Evolutionary conservation across 2,797 vertebrate species (phyloP).

Genomic region (Anguilla megastoma): DNA sequence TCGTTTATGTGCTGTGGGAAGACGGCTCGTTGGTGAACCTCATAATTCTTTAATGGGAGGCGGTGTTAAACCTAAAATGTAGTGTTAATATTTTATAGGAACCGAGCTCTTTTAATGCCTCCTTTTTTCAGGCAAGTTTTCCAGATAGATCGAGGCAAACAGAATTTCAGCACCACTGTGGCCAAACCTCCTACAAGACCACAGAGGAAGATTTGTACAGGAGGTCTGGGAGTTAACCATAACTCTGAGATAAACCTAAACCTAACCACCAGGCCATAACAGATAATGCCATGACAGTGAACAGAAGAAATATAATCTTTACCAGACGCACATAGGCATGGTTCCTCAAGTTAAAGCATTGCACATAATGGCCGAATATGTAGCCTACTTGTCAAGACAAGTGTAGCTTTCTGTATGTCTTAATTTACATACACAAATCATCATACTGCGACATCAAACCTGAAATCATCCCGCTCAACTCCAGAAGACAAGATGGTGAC

Average conservation of each 20-base stretch:
- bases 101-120: background rate
- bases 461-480: background rate
- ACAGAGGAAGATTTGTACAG: background rate
- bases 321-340: background rate
- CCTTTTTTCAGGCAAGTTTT: background rate
- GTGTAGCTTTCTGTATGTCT: background rate
- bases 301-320: background rate
- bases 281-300: background rate
- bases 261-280: background rate
- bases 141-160: background rate
- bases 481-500: too few relatives aligned
- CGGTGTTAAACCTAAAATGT: slow-evolving; percentile 3
- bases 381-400: background rate
- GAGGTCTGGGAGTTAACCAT: background rate
- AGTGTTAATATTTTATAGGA: background rate
- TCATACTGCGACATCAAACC: background rate
- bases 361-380: background rate
- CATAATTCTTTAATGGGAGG: slow-evolving; percentile 13
- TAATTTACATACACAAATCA: background rate
- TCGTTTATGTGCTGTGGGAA: background rate
- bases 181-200: background rate
- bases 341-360: background rate
- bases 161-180: slow-evolving; percentile 3
- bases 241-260: background rate
- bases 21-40: background rate